These are phyloP conservation scores for Cichladusa arquata DNA, from an alignment of 2,113 vertebrate species.

Conservation along the genomic window DNA sequence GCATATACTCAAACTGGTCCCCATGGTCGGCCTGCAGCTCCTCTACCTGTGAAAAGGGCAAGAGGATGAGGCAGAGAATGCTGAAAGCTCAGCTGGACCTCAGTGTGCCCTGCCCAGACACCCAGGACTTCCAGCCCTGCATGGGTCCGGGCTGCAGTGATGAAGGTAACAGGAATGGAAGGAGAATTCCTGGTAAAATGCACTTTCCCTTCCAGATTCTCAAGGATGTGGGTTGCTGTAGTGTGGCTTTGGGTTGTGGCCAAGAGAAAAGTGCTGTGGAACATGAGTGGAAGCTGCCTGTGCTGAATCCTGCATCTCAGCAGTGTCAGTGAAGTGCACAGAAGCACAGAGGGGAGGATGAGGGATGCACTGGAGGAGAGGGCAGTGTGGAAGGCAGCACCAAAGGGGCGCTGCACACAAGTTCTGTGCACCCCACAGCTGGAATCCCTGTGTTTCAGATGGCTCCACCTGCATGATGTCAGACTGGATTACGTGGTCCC, in stretches of 20 bases:
- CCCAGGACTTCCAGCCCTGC: conserved; percentile 97
- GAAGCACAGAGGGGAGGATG: neutral
- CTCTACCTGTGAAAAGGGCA: conserved; percentile 96
- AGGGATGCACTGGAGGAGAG: neutral
- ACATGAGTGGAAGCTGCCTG: neutral
- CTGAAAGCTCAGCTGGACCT: conserved; percentile 97
- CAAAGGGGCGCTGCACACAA: neutral
- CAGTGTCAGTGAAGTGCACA: neutral
- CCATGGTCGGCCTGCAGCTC: conserved; percentile 98
- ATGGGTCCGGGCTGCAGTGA: conserved; percentile 98
- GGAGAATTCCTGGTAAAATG: neutral
- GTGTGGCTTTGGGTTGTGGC: neutral
- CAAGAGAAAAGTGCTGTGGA: neutral
- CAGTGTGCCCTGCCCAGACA: conserved; percentile 94
- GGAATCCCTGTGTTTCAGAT: conserved; percentile 75
- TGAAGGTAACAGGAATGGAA: conserved; percentile 80
- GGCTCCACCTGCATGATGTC: conserved; percentile 98
- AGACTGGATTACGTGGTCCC: conserved; percentile 98
- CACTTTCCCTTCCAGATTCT: neutral
- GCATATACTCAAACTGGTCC: conserved; percentile 99
- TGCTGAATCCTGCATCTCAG: neutral
- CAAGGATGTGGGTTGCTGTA: neutral
- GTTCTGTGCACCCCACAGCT: neutral
- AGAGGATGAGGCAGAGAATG: conserved; percentile 97
- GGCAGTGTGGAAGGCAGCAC: neutral